A percentile compares a stretch with the other conserved stretches of the same genome.
Conservation (phyloP, 2,888 invertebrate species). For the Diadegma fenestrale region DNA sequence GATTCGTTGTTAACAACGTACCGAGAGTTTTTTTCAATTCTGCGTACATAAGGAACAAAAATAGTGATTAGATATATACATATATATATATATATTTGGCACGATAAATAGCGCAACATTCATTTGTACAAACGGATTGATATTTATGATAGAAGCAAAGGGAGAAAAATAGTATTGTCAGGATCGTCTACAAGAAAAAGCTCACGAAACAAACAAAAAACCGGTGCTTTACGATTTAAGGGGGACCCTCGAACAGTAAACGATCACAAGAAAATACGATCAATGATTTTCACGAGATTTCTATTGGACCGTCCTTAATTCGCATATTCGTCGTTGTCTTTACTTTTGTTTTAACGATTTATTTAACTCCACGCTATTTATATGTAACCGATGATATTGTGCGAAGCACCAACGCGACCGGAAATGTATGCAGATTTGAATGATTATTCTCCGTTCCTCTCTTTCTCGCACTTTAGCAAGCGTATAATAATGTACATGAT, state of each 20-base stretch:
- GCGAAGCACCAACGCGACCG: conserved; percentile 12
- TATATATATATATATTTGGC: conserved; percentile 8
- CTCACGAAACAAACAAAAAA: conserved; percentile 8
- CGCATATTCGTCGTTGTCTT: not conserved
- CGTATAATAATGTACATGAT: conserved; percentile 44
- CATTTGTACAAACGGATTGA: conserved; percentile 23
- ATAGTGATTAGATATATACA: not conserved
- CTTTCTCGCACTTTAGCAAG: conserved; percentile 15
- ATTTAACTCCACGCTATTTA: conserved; percentile 16
- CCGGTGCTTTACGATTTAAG: conserved; percentile 50
- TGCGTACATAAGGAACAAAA: conserved; percentile 34
- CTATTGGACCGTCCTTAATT: conserved; percentile 14
- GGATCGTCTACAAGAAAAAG: conserved; percentile 1
- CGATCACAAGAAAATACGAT: conserved; percentile 12
- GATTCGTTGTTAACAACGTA: conserved; percentile 25
- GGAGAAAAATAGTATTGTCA: conserved; percentile 35
- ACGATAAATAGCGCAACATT: conserved; percentile 20
- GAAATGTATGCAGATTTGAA: conserved; percentile 46
- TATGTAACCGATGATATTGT: conserved; percentile 27
- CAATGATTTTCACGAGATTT: conserved; percentile 20
- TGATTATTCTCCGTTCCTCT: conserved; percentile 4
- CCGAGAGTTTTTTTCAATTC: conserved; percentile 32
- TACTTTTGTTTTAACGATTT: not conserved
- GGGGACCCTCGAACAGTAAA: not conserved
- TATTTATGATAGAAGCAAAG: not conserved